phyloP scores from a whole-genome alignment of 2,797 vertebrate genomes.

The Hemitrygon akajei region DNA sequence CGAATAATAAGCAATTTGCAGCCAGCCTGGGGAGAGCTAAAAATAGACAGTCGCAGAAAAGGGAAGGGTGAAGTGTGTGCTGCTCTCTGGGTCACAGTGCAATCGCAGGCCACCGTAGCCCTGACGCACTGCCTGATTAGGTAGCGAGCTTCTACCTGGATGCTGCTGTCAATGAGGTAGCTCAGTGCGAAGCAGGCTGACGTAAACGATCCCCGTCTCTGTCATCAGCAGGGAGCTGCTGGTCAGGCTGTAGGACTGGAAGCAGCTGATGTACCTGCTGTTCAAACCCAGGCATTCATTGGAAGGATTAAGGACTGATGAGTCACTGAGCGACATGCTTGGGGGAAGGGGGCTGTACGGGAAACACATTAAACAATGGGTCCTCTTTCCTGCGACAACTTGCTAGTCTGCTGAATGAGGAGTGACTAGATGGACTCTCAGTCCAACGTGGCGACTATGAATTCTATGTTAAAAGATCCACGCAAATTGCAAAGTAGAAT shows the following conservation, averaged over 20 bases:
- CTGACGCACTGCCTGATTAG: constrained; percentile 20
- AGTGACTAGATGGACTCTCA: background rate
- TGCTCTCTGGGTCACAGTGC: background rate
- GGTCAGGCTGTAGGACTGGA: background rate
- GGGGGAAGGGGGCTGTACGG: background rate
- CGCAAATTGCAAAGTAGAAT: background rate
- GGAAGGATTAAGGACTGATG: background rate
- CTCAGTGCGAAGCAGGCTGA: background rate
- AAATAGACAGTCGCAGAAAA: background rate
- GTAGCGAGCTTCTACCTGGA: background rate
- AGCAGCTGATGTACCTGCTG: background rate
- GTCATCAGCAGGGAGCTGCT: background rate
- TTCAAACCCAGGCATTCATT: background rate
- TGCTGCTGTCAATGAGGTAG: background rate
- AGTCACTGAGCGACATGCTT: background rate
- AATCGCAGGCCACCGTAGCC: background rate
- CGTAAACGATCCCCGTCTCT: background rate
- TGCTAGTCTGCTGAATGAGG: no score
- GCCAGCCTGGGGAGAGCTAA: background rate
- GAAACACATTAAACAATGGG: background rate
- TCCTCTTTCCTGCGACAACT: background rate
- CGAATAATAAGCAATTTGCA: constrained; percentile 2
- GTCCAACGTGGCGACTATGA: background rate
- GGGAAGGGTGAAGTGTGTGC: background rate
- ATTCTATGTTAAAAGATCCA: background rate